These are phyloP conservation scores for Scaptodrosophila latifasciaeformis DNA, from an alignment of 2,888 invertebrate genomes.

Conservation along the genomic window DNA sequence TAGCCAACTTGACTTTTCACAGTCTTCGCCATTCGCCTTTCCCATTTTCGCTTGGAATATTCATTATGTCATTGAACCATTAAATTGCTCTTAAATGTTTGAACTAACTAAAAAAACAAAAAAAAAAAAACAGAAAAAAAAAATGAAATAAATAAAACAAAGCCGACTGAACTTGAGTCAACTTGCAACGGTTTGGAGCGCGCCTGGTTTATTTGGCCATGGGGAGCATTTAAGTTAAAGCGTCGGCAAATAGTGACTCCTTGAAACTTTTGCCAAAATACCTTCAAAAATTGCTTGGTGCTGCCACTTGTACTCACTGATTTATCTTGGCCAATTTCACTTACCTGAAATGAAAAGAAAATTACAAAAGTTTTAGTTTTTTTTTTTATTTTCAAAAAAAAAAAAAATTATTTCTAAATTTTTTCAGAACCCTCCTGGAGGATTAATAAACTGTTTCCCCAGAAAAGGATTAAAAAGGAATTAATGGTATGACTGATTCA, in stretches of 20 bases:
- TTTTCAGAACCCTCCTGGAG: slow-evolving; percentile 3
- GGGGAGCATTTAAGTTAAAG: slow-evolving; percentile 64
- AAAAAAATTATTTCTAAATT: neutral
- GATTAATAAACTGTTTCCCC: no score
- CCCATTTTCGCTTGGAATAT: slow-evolving; percentile 50
- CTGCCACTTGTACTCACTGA: no score
- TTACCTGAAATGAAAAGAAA: slow-evolving; percentile 57
- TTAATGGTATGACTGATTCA: no score
- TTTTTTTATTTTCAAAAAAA: neutral
- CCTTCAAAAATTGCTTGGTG: neutral
- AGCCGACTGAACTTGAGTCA: no score
- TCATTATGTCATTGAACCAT: slow-evolving; percentile 72
- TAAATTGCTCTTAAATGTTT: slow-evolving; percentile 65
- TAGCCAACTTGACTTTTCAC: neutral
- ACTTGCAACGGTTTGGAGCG: no score
- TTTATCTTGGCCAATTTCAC: slow-evolving; percentile 38
- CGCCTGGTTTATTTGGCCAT: slow-evolving; percentile 50
- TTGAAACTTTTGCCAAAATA: neutral
- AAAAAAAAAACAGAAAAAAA: no score
- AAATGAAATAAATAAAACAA: no score
- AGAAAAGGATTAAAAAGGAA: no score
- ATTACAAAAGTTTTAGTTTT: neutral
- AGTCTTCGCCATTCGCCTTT: slow-evolving; percentile 1
- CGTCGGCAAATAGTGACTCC: slow-evolving; percentile 50
- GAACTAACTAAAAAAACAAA: neutral